Evolutionary conservation across 2,888 invertebrate species (phyloP).

Genomic region (Lordiphosa fenestrarum): DNA sequence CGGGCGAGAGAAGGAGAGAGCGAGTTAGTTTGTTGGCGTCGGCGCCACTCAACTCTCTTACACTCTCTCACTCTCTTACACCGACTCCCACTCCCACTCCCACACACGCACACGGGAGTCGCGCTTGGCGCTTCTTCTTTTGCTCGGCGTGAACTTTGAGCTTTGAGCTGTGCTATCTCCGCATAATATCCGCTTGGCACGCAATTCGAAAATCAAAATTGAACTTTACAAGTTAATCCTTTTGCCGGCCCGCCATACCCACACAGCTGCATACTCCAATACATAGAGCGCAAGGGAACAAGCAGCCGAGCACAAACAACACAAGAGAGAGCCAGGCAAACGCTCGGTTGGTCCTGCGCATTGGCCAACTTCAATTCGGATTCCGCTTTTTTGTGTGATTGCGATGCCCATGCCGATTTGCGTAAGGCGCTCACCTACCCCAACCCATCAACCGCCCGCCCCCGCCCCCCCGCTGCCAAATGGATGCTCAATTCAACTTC

Average conservation of each 20-base stretch:
- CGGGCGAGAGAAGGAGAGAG: neutral
- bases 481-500: constrained; percentile 57
- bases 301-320: constrained; percentile 19
- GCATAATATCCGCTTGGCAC: constrained; percentile 61
- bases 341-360: constrained; percentile 69
- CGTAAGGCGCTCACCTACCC: constrained; percentile 55
- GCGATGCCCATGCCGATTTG: constrained; percentile 47
- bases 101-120: constrained; percentile 27
- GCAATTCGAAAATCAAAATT: constrained; percentile 72
- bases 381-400: constrained; percentile 6
- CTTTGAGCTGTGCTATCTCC: constrained; percentile 25
- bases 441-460: no score
- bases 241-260: constrained; percentile 29
- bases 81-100: neutral
- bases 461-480: constrained; percentile 15
- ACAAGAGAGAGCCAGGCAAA: constrained; percentile 27
- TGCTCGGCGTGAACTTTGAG: constrained; percentile 31
- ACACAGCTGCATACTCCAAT: constrained; percentile 1
- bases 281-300: neutral
- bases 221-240: constrained; percentile 71
- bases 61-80: constrained; percentile 23
- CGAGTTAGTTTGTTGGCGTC: neutral
- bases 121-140: constrained; percentile 25
- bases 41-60: constrained; percentile 34
- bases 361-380: constrained; percentile 41